Conservation (phyloP, 1,140 invertebrate species). For the Lasioglossum baleicum region DNA sequence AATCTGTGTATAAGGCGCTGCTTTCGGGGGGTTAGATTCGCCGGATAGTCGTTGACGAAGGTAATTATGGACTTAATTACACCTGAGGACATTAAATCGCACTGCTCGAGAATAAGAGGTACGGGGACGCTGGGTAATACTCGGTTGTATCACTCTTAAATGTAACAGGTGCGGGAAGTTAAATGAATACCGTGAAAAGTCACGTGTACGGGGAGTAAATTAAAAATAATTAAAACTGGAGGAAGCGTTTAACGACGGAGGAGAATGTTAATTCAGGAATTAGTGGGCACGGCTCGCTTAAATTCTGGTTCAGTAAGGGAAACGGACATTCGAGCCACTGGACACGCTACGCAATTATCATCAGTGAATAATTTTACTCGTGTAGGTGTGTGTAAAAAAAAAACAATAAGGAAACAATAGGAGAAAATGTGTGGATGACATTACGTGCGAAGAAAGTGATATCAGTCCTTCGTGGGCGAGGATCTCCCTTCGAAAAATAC, state of each 20-base stretch:
- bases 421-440: too few relatives aligned
- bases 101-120: conserved; percentile 45
- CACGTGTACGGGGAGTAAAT: not conserved
- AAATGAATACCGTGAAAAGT: too few relatives aligned
- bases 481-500: too few relatives aligned
- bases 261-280: not conserved
- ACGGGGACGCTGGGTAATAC: not conserved
- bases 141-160: not conserved
- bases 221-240: not conserved
- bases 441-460: too few relatives aligned
- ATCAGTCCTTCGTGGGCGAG: too few relatives aligned
- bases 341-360: too few relatives aligned
- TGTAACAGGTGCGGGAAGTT: too few relatives aligned
- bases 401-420: too few relatives aligned
- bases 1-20: not conserved
- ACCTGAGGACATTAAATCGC: not conserved
- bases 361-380: too few relatives aligned
- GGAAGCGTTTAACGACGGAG: not conserved
- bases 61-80: too few relatives aligned
- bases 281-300: not conserved
- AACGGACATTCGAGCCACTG: not conserved
- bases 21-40: not conserved
- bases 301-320: not conserved
- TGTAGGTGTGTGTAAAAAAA: too few relatives aligned
- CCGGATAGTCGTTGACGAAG: not conserved